Base-by-base conservation (phyloP, 2,888 invertebrate genomes). In the Andrena marginata region DNA sequence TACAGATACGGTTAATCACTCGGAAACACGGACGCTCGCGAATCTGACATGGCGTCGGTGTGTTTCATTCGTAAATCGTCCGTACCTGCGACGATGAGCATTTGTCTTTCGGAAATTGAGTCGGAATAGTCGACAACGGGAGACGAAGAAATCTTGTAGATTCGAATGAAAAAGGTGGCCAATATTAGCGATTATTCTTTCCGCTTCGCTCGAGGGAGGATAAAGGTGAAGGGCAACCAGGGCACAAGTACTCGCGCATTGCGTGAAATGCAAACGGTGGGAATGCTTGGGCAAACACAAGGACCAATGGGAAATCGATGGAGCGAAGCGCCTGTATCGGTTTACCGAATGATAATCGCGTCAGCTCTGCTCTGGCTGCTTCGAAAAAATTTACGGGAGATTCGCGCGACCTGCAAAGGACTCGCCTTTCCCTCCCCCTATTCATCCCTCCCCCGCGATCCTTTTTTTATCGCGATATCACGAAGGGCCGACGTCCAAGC, bases 271-370 rank as follows among this genome's bases (percentile, higher is more conserved):
- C 48, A 70, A 2, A 35, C 31, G n/a, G 6, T 31, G 10, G 8
- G 51, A 31, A 20, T 1, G 62, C 42, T 16, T 29, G 13, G 23
- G 16, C 23, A 76, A 64, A 76, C 13, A 42, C 16, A n/a, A 54
- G 23, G 35, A 48, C 29, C 33, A 49, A 10, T 16, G 23, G 49
- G 20, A 59, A 75, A 75, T 80, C 87, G 72, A 81, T 75, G 49
- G 54, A 72, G 48, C 49, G 16, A 23, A 49, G 7, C 1, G 23
- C 20, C 62, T 33, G 51, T 81, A 87, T 79, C 70, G 78, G 60
- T 85, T 78, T 78, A 74, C 56, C 64, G 76, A 78, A 85, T 87
- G 31, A 73, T 82, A 87, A 86, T 77, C 71, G 67, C 31, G 49
- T 86, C 60, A 84, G 33, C 59, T 49, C 75, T 62, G 29, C 62